A percentile compares a stretch with the other conserved stretches of the same genome.
phyloP scores from a whole-genome alignment of 2,113 vertebrate genomes.

The Xiphophorus couchianus region DNA sequence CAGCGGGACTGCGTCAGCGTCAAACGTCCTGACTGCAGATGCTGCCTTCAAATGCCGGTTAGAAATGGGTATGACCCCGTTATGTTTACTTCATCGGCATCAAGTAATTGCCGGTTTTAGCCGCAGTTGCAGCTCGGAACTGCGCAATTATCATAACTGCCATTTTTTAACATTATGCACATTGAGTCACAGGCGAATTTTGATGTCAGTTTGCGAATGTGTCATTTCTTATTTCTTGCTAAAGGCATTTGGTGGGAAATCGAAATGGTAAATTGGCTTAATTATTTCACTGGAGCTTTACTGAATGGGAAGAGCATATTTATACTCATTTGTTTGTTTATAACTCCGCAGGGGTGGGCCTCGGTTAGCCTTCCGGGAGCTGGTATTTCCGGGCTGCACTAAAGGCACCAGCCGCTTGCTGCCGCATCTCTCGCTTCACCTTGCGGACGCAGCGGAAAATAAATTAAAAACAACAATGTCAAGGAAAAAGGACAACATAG shows the following conservation, averaged over 20 bases:
- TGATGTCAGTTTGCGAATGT: background rate
- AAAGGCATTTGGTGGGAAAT: background rate
- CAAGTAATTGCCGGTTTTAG: background rate
- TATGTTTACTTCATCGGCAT: background rate
- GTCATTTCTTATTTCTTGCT: background rate
- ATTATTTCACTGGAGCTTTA: background rate
- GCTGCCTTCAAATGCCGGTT: conserved; percentile 26
- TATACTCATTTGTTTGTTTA: background rate
- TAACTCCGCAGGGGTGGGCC: background rate
- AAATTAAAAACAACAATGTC: conserved; percentile 38
- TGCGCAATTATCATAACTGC: background rate
- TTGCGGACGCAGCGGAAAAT: conserved; percentile 11
- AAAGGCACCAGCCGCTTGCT: conserved; percentile 52
- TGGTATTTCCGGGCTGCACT: background rate
- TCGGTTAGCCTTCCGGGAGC: accelerated
- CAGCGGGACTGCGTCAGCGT: conserved; percentile 20
- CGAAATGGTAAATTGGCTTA: background rate
- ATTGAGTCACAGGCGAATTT: background rate
- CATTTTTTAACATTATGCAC: background rate
- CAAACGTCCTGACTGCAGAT: conserved; percentile 12
- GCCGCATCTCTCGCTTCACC: conserved; percentile 21
- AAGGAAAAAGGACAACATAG: conserved; percentile 4
- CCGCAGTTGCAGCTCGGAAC: background rate
- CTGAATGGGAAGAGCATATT: background rate
- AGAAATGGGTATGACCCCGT: background rate